These are phyloP conservation scores for Chinchilla lanigera DNA, from an alignment of 2,113 vertebrate species.

Conservation along the genomic window DNA sequence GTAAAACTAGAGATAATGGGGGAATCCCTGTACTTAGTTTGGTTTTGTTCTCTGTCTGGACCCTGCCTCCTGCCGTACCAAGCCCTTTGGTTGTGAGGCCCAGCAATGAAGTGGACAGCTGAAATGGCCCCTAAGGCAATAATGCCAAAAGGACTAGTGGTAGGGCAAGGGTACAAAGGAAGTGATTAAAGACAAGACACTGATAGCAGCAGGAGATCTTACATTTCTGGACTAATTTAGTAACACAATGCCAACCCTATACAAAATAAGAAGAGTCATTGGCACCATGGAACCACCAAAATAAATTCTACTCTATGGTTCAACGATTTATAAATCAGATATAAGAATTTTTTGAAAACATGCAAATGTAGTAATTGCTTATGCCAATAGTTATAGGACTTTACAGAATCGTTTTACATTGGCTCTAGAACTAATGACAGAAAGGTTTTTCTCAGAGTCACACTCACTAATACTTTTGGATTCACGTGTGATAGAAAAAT, in stretches of 20 bases:
- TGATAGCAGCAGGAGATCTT: constrained; percentile 20
- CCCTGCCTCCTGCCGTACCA: background rate
- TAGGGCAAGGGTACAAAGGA: background rate
- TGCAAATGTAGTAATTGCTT: background rate
- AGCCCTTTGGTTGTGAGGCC: background rate
- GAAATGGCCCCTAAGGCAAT: background rate
- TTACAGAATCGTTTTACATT: background rate
- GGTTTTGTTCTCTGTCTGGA: background rate
- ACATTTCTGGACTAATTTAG: background rate
- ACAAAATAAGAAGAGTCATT: background rate
- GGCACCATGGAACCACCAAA: background rate
- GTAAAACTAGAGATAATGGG: too few relatives aligned
- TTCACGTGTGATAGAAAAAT: background rate
- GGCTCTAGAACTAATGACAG: background rate
- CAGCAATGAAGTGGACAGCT: background rate
- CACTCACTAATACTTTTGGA: background rate
- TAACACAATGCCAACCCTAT: background rate
- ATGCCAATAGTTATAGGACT: background rate
- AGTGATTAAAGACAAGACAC: constrained; percentile 11
- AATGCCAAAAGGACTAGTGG: background rate
- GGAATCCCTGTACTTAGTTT: background rate
- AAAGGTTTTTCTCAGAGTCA: background rate
- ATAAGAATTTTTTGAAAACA: background rate
- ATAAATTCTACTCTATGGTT: background rate
- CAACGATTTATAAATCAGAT: background rate